Conservation (phyloP, 2,888 invertebrate species). For the Netelia fuscicornis region DNA sequence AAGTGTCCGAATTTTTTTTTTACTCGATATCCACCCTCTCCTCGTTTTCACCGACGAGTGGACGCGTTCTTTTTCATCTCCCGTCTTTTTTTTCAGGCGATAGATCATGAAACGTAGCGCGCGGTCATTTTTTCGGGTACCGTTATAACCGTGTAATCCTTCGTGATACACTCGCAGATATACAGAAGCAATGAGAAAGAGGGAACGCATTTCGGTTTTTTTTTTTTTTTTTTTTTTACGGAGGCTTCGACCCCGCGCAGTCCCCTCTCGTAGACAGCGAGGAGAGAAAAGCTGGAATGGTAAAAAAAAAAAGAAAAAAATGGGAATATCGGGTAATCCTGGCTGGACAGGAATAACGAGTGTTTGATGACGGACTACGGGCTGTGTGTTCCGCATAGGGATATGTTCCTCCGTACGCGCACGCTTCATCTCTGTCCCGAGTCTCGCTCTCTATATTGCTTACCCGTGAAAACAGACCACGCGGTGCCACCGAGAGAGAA, state of each 20-base stretch:
- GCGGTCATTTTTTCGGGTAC: slow-evolving; percentile 79
- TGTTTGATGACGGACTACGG: slow-evolving; percentile 81
- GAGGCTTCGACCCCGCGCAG: slow-evolving; percentile 40
- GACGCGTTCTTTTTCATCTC: slow-evolving; percentile 61
- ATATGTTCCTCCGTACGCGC: slow-evolving; percentile 18
- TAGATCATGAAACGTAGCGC: slow-evolving; percentile 54
- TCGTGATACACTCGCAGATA: slow-evolving; percentile 80
- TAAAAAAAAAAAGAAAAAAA: slow-evolving; percentile 59
- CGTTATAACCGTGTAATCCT: slow-evolving; percentile 81
- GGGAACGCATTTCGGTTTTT: slow-evolving; percentile 72
- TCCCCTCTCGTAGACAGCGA: slow-evolving; percentile 4
- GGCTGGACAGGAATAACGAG: slow-evolving; percentile 83
- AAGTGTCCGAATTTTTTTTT: slow-evolving; percentile 54
- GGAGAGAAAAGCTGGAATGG: slow-evolving; percentile 48
- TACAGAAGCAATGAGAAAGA: slow-evolving; percentile 69
- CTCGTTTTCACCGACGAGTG: slow-evolving; percentile 55
- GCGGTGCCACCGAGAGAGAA: slow-evolving; percentile 18
- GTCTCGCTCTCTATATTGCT: slow-evolving; percentile 39
- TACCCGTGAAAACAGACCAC: slow-evolving; percentile 57
- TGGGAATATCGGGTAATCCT: slow-evolving; percentile 81
- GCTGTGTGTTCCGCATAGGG: slow-evolving; percentile 49
- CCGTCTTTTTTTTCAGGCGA: slow-evolving; percentile 8
- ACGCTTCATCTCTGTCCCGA: slow-evolving; percentile 24
- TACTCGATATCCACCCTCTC: slow-evolving; percentile 31
- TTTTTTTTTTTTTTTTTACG: slow-evolving; percentile 62